Evolutionary conservation across 1,140 invertebrate genomes (phyloP).

Genomic region (Vanessa atalanta): DNA sequence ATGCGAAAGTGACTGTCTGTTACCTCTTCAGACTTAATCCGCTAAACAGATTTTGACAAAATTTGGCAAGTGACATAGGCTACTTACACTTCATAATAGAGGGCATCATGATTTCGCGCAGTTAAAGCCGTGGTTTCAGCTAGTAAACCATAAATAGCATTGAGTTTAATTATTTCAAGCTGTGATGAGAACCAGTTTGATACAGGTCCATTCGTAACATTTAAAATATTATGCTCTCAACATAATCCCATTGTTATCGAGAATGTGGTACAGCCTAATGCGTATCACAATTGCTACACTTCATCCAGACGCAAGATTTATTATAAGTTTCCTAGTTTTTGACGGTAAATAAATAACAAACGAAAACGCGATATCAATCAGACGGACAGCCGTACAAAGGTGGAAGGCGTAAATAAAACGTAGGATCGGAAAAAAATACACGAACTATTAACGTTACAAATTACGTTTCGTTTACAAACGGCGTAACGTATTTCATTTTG

Average conservation of each 20-base stretch:
- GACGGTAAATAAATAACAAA: background rate
- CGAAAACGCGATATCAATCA: background rate
- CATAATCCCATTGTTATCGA: background rate
- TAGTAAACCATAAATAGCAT: too few relatives aligned
- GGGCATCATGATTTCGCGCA: too few relatives aligned
- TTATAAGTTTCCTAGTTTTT: background rate
- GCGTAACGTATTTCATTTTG: slow-evolving; percentile 4
- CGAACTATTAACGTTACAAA: slow-evolving; percentile 15
- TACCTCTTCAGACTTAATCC: too few relatives aligned
- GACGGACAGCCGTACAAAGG: slow-evolving; percentile 9
- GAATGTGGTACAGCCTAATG: background rate
- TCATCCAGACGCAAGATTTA: background rate
- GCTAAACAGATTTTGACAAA: too few relatives aligned
- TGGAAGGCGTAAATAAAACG: background rate
- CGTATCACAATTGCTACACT: background rate
- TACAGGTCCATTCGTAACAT: too few relatives aligned
- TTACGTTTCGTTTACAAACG: slow-evolving; percentile 1
- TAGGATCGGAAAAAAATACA: background rate
- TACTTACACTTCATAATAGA: too few relatives aligned
- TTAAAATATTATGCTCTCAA: too few relatives aligned
- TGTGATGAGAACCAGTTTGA: too few relatives aligned
- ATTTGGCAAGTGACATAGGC: too few relatives aligned
- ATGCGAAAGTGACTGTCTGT: too few relatives aligned
- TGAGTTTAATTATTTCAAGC: too few relatives aligned
- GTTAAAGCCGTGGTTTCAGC: too few relatives aligned